These are phyloP conservation scores for Lepus americanus DNA, from an alignment of 2,113 vertebrate genomes.

Conservation along the genomic window DNA sequence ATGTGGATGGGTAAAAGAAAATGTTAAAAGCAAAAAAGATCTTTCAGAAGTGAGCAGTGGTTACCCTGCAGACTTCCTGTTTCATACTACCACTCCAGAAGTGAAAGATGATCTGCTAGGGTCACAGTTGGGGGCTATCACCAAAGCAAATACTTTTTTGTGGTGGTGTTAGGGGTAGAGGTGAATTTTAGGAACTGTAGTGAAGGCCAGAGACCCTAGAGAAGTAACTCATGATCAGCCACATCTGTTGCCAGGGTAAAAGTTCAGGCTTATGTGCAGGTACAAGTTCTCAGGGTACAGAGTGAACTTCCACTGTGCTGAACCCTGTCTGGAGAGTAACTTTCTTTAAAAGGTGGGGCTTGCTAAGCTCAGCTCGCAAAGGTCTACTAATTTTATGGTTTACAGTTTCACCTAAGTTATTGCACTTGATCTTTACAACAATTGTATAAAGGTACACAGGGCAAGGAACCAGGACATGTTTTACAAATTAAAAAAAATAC, in stretches of 20 bases:
- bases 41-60: not conserved
- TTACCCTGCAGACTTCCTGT: not conserved
- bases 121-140: not conserved
- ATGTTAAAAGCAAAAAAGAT: not conserved
- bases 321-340: not conserved
- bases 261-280: not conserved
- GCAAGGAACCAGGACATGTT: slow-evolving; percentile 17
- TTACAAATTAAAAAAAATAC: slow-evolving; percentile 29
- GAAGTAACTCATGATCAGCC: not conserved
- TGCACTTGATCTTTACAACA: slow-evolving; percentile 13
- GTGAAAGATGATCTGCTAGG: not conserved
- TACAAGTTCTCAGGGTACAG: not conserved
- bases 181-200: not conserved
- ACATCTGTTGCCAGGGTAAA: not conserved
- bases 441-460: not conserved
- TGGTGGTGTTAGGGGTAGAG: not conserved
- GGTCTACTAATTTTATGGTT: not conserved
- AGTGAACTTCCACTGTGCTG: not conserved
- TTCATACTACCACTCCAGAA: not conserved
- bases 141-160: not conserved
- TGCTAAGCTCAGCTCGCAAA: not conserved
- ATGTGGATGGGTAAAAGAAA: not conserved
- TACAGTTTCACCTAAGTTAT: slow-evolving; percentile 26
- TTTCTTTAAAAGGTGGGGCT: not conserved
- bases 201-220: not conserved